Evolutionary conservation across 2,797 vertebrate species (phyloP).

Genomic region (Phrynocephalus forsythii): DNA sequence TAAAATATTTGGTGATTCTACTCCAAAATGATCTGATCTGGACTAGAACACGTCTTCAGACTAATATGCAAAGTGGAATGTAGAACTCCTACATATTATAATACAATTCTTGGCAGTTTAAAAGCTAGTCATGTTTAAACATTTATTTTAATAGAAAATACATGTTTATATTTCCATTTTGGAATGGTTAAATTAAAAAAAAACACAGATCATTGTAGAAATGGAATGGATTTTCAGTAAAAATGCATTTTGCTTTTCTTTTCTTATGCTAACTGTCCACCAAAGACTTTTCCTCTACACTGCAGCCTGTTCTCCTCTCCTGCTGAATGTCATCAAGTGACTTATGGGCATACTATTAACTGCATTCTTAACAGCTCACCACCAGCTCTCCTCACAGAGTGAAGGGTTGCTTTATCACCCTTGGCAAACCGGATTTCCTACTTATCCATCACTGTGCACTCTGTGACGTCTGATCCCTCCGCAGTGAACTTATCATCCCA

Average conservation of each 20-base stretch:
- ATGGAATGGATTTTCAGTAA: neutral
- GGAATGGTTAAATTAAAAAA: neutral
- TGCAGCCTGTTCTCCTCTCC: constrained; percentile 22
- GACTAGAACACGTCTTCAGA: neutral
- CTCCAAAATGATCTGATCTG: neutral
- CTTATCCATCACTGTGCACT: constrained; percentile 29
- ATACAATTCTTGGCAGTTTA: neutral
- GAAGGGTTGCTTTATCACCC: constrained; percentile 35
- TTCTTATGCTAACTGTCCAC: neutral
- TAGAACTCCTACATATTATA: neutral
- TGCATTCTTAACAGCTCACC: constrained; percentile 43
- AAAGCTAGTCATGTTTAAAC: neutral
- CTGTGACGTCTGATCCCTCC: constrained; percentile 43
- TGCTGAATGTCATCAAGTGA: constrained; percentile 14
- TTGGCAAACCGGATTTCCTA: constrained; percentile 48
- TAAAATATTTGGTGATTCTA: neutral
- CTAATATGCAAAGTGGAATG: neutral
- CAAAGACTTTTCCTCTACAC: neutral
- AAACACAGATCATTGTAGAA: neutral
- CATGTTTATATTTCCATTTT: neutral
- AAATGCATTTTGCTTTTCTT: neutral
- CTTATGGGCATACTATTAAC: constrained; percentile 42
- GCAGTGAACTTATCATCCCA: constrained; percentile 25
- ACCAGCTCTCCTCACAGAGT: constrained; percentile 21
- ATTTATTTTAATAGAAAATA: neutral